Percentiles rank a stretch among this genome's conserved stretches.
phyloP scores from a whole-genome alignment of 2,113 vertebrate genomes.

The Cynopterus brachyotis region DNA sequence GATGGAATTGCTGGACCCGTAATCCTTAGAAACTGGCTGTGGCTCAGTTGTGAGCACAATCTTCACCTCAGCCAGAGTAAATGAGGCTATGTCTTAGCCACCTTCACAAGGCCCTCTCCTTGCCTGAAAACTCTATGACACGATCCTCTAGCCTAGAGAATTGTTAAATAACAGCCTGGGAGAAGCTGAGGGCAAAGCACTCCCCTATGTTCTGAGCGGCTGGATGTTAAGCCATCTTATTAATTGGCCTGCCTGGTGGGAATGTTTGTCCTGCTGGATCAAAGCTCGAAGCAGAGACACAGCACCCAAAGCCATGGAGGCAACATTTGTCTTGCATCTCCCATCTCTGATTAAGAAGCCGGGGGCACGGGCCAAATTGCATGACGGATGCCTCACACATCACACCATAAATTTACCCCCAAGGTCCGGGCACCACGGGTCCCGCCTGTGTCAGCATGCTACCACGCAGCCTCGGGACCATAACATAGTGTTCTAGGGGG shows the following conservation, averaged over 20 bases:
- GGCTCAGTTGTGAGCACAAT: background rate
- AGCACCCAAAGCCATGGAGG: background rate
- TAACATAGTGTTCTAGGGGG: constrained; percentile 78
- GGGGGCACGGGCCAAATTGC: constrained; percentile 61
- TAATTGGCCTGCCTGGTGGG: background rate
- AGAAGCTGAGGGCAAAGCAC: background rate
- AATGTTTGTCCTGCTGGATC: constrained; percentile 15
- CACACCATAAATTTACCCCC: constrained; percentile 66
- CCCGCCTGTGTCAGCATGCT: constrained; percentile 70
- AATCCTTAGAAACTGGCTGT: background rate
- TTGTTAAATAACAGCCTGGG: background rate
- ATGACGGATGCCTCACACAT: constrained; percentile 64
- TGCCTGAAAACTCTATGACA: background rate
- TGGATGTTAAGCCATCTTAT: constrained; percentile 8
- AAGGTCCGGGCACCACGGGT: constrained; percentile 46
- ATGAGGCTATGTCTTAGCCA: background rate
- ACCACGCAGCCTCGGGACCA: constrained; percentile 66
- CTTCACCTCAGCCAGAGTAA: background rate
- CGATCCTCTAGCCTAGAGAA: background rate
- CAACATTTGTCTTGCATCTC: constrained; percentile 30
- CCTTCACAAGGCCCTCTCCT: background rate
- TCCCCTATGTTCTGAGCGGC: background rate
- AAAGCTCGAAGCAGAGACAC: background rate
- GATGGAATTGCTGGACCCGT: background rate
- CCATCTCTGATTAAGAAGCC: constrained; percentile 24